A percentile compares a stretch with the other conserved stretches of the same genome.
phyloP scores from a whole-genome alignment of 2,113 vertebrate species.

The Pseudolaguvia tuberculata region DNA sequence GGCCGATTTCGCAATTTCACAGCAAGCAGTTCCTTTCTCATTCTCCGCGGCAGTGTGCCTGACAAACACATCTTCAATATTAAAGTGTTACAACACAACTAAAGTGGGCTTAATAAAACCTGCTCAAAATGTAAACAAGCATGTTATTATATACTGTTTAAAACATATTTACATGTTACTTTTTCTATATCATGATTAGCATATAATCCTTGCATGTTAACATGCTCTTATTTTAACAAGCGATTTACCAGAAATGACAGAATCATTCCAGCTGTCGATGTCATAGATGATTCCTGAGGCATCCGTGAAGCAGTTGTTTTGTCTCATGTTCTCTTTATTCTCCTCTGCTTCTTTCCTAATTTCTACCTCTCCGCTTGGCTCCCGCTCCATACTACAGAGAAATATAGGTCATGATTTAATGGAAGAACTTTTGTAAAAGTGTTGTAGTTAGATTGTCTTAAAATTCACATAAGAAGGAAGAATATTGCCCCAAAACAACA shows the following conservation, averaged over 20 bases:
- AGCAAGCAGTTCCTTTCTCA: conserved; percentile 91
- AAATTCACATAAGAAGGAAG: too few relatives aligned
- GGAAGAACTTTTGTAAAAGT: too few relatives aligned
- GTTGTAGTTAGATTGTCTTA: too few relatives aligned
- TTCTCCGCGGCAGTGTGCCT: conserved; percentile 92
- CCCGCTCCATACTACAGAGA: conserved; percentile 80
- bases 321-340: conserved; percentile 93
- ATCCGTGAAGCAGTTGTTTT: conserved; percentile 80
- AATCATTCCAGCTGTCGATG: conserved; percentile 86
- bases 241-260: conserved; percentile 86
- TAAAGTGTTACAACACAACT: neutral
- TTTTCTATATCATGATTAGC: neutral
- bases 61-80: conserved; percentile 23
- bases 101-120: neutral
- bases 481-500: too few relatives aligned
- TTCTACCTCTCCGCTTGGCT: conserved; percentile 61
- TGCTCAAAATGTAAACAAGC: neutral
- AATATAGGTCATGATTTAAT: conserved; percentile 63
- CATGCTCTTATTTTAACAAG: neutral
- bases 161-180: too few relatives aligned
- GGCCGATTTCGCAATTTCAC: conserved; percentile 92
- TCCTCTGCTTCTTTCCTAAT: conserved; percentile 84
- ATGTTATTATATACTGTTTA: neutral
- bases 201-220: neutral
- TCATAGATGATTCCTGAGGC: conserved; percentile 71